Evolutionary conservation across 2,113 vertebrate species (phyloP).

Genomic region (Pelvicachromis taeniatus): DNA sequence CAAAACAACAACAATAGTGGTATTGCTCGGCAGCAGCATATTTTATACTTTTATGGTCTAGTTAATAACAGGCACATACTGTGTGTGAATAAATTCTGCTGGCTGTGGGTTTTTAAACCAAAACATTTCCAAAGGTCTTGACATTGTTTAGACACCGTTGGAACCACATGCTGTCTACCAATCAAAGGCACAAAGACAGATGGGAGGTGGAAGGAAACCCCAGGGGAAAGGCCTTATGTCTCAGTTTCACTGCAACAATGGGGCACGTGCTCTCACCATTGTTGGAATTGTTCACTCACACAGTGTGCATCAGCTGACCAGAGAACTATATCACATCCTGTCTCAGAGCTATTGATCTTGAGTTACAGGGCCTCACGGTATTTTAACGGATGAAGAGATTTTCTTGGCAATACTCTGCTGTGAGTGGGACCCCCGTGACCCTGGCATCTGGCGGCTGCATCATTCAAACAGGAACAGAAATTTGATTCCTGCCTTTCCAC

Average conservation of each 20-base stretch:
- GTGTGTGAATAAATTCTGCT: background rate
- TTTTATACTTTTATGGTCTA: background rate
- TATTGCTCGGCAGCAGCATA: background rate
- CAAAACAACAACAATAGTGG: background rate
- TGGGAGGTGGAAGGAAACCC: conserved; percentile 40
- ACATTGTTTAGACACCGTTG: conserved; percentile 24
- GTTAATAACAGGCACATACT: background rate
- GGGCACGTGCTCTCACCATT: conserved; percentile 44
- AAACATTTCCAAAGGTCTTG: conserved; percentile 21
- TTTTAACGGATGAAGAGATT: conserved; percentile 61
- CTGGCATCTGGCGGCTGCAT: conserved; percentile 50
- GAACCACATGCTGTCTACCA: conserved; percentile 41
- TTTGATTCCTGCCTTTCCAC: conserved; percentile 3
- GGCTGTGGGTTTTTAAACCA: conserved; percentile 42
- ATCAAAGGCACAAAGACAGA: conserved; percentile 52
- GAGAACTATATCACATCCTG: conserved; percentile 58
- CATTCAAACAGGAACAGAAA: conserved; percentile 59
- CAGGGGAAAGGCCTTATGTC: conserved; percentile 54
- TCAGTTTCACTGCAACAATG: conserved; percentile 70
- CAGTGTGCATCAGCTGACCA: conserved; percentile 57
- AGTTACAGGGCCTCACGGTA: conserved; percentile 43
- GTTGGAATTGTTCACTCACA: conserved; percentile 57
- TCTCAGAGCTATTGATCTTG: conserved; percentile 46
- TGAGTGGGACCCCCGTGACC: conserved; percentile 11
- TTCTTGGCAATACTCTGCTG: conserved; percentile 27